Conservation (phyloP, 2,113 vertebrate genomes). For the Zosterops borbonicus region DNA sequence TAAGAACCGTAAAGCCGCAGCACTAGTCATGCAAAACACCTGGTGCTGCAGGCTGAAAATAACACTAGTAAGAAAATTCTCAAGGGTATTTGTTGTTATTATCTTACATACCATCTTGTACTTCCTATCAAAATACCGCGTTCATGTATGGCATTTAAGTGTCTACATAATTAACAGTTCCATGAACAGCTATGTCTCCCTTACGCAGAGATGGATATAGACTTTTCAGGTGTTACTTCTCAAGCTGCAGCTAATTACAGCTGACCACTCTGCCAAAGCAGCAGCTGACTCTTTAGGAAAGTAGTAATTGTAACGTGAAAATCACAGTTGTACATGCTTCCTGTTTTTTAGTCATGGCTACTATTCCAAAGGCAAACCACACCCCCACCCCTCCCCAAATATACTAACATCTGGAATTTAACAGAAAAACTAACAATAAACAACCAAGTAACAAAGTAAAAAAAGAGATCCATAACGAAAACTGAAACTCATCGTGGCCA, state of each 20-base stretch:
- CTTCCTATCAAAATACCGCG: neutral
- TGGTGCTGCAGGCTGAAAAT: neutral
- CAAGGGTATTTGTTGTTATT: neutral
- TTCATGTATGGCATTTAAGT: neutral
- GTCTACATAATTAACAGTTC: neutral
- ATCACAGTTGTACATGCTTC: neutral
- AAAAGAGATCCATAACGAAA: neutral
- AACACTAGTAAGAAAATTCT: neutral
- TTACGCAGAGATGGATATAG: neutral
- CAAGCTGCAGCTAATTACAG: neutral
- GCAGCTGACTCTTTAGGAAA: constrained; percentile 16
- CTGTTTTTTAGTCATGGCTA: neutral
- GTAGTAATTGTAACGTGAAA: neutral
- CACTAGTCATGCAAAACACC: neutral
- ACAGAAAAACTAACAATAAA: neutral
- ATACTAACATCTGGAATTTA: neutral
- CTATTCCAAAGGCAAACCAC: neutral
- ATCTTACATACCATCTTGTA: neutral
- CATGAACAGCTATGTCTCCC: neutral
- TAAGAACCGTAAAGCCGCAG: neutral
- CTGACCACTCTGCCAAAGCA: neutral
- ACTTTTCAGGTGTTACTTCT: neutral
- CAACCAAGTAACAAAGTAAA: neutral
- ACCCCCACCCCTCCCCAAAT: neutral
- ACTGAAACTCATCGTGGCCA: neutral